Evolutionary conservation across 2,888 invertebrate genomes (phyloP), one percentile per base, ranked within the genome.

Genomic region (Glaucopsyche alexis): DNA sequence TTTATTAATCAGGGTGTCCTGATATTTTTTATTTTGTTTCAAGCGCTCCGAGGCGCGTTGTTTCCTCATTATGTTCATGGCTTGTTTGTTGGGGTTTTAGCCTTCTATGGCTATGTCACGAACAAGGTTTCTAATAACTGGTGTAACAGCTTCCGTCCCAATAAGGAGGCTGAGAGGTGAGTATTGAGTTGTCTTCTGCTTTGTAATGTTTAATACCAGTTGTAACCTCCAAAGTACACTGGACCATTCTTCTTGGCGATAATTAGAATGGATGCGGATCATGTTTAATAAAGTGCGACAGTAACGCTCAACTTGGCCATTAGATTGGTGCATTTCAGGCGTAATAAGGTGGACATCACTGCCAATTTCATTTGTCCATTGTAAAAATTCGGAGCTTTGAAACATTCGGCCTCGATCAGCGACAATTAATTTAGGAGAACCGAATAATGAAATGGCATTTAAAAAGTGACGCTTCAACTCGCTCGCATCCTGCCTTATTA

Each of bases 361-460:
- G 7, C 80, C 79, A 6, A 5, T 75, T 74, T 9, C 79, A 80
- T 79, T 0, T 80, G 74, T 7, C 79, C 79, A 1, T 77, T 47
- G 45, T 81, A 79, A n/a, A n/a, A n/a, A n/a, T n/a, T n/a, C n/a
- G n/a, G n/a, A n/a, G n/a, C n/a, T n/a, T n/a, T n/a, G n/a, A n/a
- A n/a, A n/a, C n/a, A n/a, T n/a, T n/a, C n/a, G n/a, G n/a, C n/a
- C n/a, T n/a, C n/a, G n/a, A n/a, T n/a, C n/a, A n/a, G n/a, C n/a
- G n/a, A n/a, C n/a, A n/a, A n/a, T n/a, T n/a, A n/a, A n/a, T n/a
- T n/a, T n/a, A n/a, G n/a, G n/a, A n/a, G n/a, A n/a, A n/a, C n/a
- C n/a, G n/a, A n/a, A n/a, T n/a, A n/a, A n/a, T n/a, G n/a, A n/a
- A n/a, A n/a, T n/a, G n/a, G n/a, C n/a, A n/a, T n/a, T n/a, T n/a